Evolutionary conservation across 2,797 vertebrate species (phyloP), one percentile per base, ranked within the genome.

Genomic region (Dallia pectoralis): DNA sequence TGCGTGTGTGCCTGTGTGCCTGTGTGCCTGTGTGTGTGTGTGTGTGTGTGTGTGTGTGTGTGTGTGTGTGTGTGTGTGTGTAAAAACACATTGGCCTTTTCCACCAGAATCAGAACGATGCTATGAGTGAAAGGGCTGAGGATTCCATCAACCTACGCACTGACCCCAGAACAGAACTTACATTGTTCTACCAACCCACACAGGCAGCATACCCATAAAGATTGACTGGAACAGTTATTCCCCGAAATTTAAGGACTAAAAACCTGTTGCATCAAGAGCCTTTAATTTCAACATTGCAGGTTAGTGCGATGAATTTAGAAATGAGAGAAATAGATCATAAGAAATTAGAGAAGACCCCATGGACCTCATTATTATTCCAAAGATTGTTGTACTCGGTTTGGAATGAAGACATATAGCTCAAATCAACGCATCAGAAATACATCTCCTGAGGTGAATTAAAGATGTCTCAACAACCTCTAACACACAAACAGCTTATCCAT

Each of bases 131-230:
- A 47, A 44, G 74, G 67, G 56, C 72, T 64, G 44, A 84, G 64
- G 22, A 87, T 85, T 86, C 81, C 84, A 44, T 11, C 25, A 25
- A 56, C 68, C 85, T 76, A 78, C 82, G 19, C 9, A 19, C 33
- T 14, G n/a, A 49, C 44, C 66, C 49, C 77, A 44, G 51, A 72
- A 77, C 59, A 25, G 19, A 30, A 51, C n/a, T 49, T 9, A 25
- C 67, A 49, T 40, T 76, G n/a, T 48, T 78, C 44, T 16, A 25
- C n/a, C 22, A 70, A 76, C 70, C 18, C 5, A 72, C 15, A 29
- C 36, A 65, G 68, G 49, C 25, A 67, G 49, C 44, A 63, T 53
- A 18, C 7, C 36, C 70, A 75, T 32, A 56, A 7, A 18, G 22
- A 71, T 47, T 18, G 12, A 33, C 30, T 29, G 30, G 18, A 18